Evolutionary conservation across 2,113 vertebrate species (phyloP), one percentile per base, ranked within the genome.

Genomic region (Phyllostomus discolor): DNA sequence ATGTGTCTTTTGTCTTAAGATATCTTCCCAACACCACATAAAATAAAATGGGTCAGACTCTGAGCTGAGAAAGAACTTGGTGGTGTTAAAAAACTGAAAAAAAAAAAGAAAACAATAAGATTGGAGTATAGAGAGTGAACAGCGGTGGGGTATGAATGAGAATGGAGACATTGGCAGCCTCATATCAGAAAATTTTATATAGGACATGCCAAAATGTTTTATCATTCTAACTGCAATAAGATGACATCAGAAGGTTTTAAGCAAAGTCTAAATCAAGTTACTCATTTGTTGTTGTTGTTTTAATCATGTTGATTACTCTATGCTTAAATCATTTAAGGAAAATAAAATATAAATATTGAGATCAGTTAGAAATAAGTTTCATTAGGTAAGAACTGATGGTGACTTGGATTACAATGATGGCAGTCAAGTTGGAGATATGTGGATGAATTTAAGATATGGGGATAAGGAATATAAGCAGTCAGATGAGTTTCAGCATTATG

Each of bases 1-100:
- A 38, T 82, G 28, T 81, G 7, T 38, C 81, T 87, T 72, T 72
- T 12, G 8, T 57, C 5, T 75, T 75, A 22, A 97, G 15, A 35
- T 89, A 83, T 35, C 7, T 50, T 17, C 3, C 12, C 52, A 73
- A n/a, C n/a, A 46, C 89, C 54, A 87, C 26, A 80, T 62, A 43
- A 90, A 91, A 41, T 72, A 52, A 86, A 93, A 88, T 81, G 41
- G 20, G 8, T 22, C 14, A 75, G 64, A 85, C 19, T 28, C 9
- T 57, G 46, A n/a, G 5, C 8, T 64, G 19, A 85, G 26, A 67
- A 31, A 72, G 10, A n/a, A 50, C 66, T 16, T 54, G 8, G 6
- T 54, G 15, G 17, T 4, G 10, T 24, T 54, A 35, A 57, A 52
- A 87, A 87, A 15, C 7, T 54, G 35, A 41, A 22, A n/a, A 69